Base-by-base conservation (phyloP, 1,140 invertebrate species). In the Maniola jurtina region DNA sequence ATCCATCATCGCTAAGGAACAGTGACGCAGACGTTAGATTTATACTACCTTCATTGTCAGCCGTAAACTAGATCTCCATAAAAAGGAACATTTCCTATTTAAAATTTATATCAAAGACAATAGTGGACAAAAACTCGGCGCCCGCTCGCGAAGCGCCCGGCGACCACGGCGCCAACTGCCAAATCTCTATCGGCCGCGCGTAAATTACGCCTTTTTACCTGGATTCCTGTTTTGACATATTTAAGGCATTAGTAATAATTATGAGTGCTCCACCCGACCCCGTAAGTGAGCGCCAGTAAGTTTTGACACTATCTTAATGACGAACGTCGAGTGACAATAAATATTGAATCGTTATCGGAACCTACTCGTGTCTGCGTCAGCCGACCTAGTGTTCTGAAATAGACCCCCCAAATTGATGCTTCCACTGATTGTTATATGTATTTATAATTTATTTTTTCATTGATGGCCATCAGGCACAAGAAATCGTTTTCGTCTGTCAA, bases 221-320 rank as follows among this genome's bases (percentile, higher is more conserved):
- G 86, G 84, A 89, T 89, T 89, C 86, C 84, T 90, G 88, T 90
- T 90, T 90, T 90, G 88, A 90, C 88, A 90, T 90, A 90, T 90
- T 88, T 88, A 90, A 90, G 88, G 86, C 86, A 90, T 90, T 90
- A 90, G 86, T 90, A 90, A 90, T 89, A 90, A 89, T 90, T 90
- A 90, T 90, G 86, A 90, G 84, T 89, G 82, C 84, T 82, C 72
- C 76, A 71, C 72, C 72, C 70, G 70, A 72, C 70, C 76, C 74
- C 63, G 78, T 82, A 84, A 83, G 83, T 84, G 82, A 80, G 83
- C 71, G 82, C 82, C 81, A 84, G 80, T 82, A 62, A 89, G 80
- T 88, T 90, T 89, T 90, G 88, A 89, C 86, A 88, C 88, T 90
- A 90, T 90, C 88, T 90, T 90, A 90, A 90, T 90, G 88, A 89